phyloP scores from a whole-genome alignment of 2,797 vertebrate species.

The Anomalospiza imberbis region DNA sequence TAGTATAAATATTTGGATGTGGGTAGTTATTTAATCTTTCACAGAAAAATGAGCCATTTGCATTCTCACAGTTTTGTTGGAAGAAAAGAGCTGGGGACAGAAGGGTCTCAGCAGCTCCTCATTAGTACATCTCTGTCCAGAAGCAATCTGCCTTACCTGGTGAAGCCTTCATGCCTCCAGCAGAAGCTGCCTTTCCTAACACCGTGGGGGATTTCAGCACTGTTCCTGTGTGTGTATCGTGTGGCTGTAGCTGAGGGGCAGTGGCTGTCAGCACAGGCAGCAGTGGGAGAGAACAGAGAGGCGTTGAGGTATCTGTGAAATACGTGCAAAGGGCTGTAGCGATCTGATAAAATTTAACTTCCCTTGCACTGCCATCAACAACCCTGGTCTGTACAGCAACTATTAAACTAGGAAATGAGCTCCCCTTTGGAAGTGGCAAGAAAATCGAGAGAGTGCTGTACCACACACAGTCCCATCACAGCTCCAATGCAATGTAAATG shows the following conservation, averaged over 20 bases:
- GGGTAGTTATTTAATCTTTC: not conserved
- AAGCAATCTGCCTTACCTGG: not conserved
- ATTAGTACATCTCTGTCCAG: not conserved
- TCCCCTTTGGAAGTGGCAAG: not conserved
- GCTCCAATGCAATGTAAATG: not conserved
- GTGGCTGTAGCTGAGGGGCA: not conserved
- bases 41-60: not conserved
- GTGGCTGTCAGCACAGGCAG: not conserved
- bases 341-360: not conserved
- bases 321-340: fast-evolving
- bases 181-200: not conserved
- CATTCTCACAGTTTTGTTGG: not conserved
- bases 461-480: not conserved
- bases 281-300: not conserved
- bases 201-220: fast-evolving
- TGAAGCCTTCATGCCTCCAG: not conserved
- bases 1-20: constrained; percentile 7
- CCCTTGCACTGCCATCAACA: not conserved
- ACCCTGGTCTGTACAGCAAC: fast-evolving
- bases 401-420: not conserved
- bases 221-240: fast-evolving
- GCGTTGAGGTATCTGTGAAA: not conserved
- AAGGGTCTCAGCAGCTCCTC: not conserved
- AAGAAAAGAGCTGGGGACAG: not conserved
- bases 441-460: not conserved